Percentiles rank a stretch among this genome's conserved stretches.
These are phyloP conservation scores for Mus spicilegus DNA, from an alignment of 2,113 vertebrate genomes.

Conservation along the genomic window DNA sequence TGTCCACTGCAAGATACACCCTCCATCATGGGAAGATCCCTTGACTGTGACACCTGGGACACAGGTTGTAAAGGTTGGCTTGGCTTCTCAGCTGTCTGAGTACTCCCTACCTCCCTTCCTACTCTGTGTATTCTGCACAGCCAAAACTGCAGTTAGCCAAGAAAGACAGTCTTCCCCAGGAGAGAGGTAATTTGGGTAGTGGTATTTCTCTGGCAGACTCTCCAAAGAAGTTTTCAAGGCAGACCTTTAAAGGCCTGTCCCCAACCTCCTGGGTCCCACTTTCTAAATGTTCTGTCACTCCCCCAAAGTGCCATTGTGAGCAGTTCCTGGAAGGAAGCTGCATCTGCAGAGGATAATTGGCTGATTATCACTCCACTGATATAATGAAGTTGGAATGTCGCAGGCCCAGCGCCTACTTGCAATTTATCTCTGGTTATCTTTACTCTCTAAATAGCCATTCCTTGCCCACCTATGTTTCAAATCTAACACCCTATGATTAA, in stretches of 20 bases:
- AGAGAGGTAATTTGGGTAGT: not conserved
- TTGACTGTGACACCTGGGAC: not conserved
- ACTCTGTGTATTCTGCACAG: rapidly evolving
- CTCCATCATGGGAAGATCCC: not conserved
- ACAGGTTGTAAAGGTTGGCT: not conserved
- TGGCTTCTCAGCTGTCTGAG: too few species aligned
- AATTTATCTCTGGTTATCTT: not conserved
- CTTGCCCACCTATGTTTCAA: not conserved
- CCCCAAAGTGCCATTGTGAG: not conserved
- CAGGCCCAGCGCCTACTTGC: not conserved
- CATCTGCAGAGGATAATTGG: not conserved
- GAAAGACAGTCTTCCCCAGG: not conserved
- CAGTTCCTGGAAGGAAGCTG: not conserved
- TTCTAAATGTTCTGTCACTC: not conserved
- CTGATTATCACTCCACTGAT: not conserved
- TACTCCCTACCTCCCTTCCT: not conserved
- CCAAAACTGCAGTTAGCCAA: not conserved
- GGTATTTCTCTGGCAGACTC: not conserved
- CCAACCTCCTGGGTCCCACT: too few species aligned
- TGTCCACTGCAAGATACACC: not conserved
- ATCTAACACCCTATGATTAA: not conserved
- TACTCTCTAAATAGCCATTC: not conserved
- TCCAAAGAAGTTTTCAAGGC: not conserved
- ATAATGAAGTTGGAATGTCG: not conserved
- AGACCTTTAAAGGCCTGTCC: not conserved